These are phyloP conservation scores for Andrena marginata DNA, from an alignment of 2,888 invertebrate species.

Conservation along the genomic window DNA sequence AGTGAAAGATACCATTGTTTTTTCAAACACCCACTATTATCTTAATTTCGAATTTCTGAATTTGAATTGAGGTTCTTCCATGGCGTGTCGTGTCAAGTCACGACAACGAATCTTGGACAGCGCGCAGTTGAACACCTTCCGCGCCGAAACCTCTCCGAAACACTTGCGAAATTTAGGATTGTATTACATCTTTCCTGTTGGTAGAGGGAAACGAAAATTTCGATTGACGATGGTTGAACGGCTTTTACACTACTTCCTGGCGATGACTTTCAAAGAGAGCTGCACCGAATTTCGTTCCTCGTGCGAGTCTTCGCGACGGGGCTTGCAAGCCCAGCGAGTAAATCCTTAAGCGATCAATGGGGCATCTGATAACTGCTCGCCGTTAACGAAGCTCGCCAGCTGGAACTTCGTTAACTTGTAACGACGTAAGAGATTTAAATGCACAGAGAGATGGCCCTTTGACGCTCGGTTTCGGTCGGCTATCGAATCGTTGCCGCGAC, in stretches of 20 bases:
- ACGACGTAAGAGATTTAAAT: constrained; percentile 57
- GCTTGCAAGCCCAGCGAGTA: background rate
- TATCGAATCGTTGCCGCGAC: background rate
- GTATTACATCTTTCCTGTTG: background rate
- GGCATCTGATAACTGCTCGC: constrained; percentile 37
- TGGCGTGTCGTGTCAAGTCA: too few species aligned
- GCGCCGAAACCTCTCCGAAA: too few species aligned
- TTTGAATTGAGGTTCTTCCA: too few species aligned
- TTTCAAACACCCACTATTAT: too few species aligned
- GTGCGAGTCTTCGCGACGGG: background rate
- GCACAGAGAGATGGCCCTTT: constrained; percentile 37
- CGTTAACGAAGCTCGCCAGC: constrained; percentile 37
- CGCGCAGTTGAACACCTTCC: too few species aligned
- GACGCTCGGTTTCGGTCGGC: constrained; percentile 20
- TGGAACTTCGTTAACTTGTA: constrained; percentile 50
- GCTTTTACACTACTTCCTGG: background rate
- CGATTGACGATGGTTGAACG: background rate
- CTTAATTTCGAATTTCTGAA: too few species aligned
- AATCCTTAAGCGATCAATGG: constrained; percentile 30
- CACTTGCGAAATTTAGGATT: too few species aligned
- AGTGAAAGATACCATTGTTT: too few species aligned
- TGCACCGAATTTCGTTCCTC: background rate
- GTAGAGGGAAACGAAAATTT: background rate
- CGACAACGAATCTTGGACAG: too few species aligned
- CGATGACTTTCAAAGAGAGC: background rate